These are phyloP conservation scores for Hecatera dysodea DNA, from an alignment of 2,888 invertebrate species.

Conservation along the genomic window DNA sequence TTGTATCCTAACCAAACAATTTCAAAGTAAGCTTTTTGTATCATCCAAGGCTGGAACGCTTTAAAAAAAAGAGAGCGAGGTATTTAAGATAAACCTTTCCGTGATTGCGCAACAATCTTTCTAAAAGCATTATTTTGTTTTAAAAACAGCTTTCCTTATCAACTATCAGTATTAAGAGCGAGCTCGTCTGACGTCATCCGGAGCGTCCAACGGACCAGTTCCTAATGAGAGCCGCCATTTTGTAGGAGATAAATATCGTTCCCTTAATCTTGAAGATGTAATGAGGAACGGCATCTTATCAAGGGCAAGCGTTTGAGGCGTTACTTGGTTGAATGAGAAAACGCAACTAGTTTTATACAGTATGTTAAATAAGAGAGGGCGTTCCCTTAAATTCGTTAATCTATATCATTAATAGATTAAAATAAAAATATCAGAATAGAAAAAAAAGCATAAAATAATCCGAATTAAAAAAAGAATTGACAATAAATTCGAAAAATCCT, in stretches of 20 bases:
- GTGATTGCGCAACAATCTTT: not conserved
- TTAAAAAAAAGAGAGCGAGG: not conserved
- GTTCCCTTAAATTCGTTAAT: too few species aligned
- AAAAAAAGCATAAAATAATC: too few species aligned
- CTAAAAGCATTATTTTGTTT: constrained; percentile 1
- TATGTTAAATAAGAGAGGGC: too few species aligned
- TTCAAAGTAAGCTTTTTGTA: not conserved
- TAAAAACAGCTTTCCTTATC: constrained; percentile 28
- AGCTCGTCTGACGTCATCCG: constrained; percentile 43
- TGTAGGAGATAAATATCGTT: constrained; percentile 24
- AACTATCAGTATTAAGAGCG: constrained; percentile 1
- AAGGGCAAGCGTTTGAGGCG: not conserved
- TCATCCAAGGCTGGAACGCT: too few species aligned
- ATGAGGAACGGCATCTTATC: constrained; percentile 19
- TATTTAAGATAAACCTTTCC: not conserved
- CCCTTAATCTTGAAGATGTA: constrained; percentile 21
- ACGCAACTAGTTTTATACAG: too few species aligned
- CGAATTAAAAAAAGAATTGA: too few species aligned
- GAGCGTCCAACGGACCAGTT: not conserved
- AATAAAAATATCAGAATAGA: too few species aligned
- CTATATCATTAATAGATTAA: too few species aligned
- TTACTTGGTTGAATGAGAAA: not conserved
- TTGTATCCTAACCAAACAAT: too few species aligned
- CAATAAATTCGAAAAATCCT: too few species aligned
- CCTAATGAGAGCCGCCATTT: constrained; percentile 43